Conservation (phyloP, 1,140 invertebrate species). For the Scaptodrosophila lebanonensis region DNA sequence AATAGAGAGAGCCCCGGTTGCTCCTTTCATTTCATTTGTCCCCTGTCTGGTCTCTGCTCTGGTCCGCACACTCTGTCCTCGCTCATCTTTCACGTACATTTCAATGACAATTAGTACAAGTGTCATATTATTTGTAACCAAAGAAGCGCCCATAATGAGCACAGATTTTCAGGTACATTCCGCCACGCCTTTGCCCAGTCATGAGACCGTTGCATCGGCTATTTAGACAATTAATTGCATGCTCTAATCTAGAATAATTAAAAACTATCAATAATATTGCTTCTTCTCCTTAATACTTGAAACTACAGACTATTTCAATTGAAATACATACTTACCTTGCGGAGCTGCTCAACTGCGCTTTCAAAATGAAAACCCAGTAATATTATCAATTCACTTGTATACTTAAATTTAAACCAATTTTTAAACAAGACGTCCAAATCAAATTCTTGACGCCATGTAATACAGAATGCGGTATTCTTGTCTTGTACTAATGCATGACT, state of each 20-base stretch:
- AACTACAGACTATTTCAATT: not conserved
- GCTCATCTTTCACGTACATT: constrained; percentile 38
- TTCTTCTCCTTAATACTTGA: no score
- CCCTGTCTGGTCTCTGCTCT: constrained; percentile 6
- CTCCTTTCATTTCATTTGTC: constrained; percentile 18
- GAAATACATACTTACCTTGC: no score
- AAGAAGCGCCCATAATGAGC: constrained; percentile 38
- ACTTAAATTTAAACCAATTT: no score
- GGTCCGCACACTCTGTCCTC: constrained; percentile 4
- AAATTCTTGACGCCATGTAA: no score
- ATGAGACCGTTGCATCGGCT: not conserved
- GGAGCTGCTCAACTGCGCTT: no score
- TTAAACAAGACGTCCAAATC: no score
- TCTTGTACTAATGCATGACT: no score
- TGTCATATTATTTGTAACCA: constrained; percentile 65
- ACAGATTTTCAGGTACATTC: constrained; percentile 16
- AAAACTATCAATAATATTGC: no score
- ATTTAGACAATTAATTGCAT: not conserved
- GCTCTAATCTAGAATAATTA: not conserved
- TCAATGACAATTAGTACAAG: constrained; percentile 59
- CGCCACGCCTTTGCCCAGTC: constrained; percentile 14
- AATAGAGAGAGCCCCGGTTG: constrained; percentile 17
- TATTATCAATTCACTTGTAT: no score
- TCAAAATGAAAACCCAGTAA: no score
- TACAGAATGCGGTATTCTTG: no score